Percentiles rank a stretch among this genome's conserved stretches.
phyloP scores from a whole-genome alignment of 1,140 invertebrate species.

The Helicoverpa armigera region DNA sequence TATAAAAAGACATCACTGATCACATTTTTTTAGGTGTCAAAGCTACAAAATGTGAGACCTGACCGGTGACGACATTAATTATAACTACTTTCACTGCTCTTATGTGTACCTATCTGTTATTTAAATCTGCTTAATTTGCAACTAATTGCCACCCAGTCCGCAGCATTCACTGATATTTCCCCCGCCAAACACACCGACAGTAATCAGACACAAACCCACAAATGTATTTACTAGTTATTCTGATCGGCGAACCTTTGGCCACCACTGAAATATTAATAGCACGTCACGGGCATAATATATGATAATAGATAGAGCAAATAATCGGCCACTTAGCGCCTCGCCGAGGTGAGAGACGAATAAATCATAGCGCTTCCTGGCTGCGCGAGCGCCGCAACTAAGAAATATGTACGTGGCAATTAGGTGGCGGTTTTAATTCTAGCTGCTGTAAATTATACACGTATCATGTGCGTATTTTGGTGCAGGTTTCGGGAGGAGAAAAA shows the following conservation, averaged over 20 bases:
- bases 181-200: neutral
- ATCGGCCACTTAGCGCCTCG: constrained; percentile 34
- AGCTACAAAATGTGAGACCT: no score
- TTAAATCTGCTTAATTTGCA: neutral
- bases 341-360: constrained; percentile 45
- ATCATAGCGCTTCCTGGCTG: constrained; percentile 46
- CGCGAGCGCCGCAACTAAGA: constrained; percentile 9
- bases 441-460: constrained; percentile 6
- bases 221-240: constrained; percentile 18
- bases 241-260: constrained; percentile 16
- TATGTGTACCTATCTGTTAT: no score
- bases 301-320: constrained; percentile 50
- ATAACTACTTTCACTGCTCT: no score
- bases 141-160: neutral
- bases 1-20: no score
- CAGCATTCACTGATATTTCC: neutral
- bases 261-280: constrained; percentile 44
- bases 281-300: constrained; percentile 44
- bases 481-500: neutral
- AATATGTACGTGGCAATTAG: constrained; percentile 46
- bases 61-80: no score
- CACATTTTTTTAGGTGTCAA: no score
- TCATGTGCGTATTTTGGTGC: no score
- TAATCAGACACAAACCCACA: neutral
- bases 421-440: constrained; percentile 44